phyloP scores from a whole-genome alignment of 2,888 invertebrate species.

The Oxycera nigricornis region DNA sequence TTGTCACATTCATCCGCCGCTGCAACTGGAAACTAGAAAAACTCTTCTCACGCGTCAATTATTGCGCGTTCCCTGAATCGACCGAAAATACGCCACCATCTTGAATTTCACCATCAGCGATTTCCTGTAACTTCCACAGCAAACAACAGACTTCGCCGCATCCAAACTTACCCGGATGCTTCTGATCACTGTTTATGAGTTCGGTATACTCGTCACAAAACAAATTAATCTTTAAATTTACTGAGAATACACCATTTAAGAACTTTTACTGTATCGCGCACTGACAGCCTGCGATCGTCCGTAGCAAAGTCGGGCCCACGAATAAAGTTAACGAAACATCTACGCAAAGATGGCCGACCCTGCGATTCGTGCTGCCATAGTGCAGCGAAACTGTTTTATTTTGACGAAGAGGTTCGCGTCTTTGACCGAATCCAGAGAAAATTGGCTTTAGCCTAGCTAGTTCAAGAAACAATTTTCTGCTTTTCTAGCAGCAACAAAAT shows the following conservation, averaged over 20 bases:
- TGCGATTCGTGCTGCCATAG: background rate
- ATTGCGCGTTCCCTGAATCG: no score
- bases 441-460: no score
- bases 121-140: background rate
- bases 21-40: no score
- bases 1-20: background rate
- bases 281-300: conserved; percentile 27
- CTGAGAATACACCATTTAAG: conserved; percentile 38
- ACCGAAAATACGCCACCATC: conserved; percentile 17
- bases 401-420: background rate
- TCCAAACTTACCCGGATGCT: conserved; percentile 48
- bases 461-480: no score
- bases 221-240: conserved; percentile 40
- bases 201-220: conserved; percentile 38
- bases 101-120: conserved; percentile 16
- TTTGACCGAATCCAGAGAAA: no score
- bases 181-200: conserved; percentile 38
- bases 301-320: background rate
- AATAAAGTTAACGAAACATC: conserved; percentile 15
- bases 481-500: no score
- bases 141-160: background rate
- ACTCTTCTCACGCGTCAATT: no score
- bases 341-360: background rate
- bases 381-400: background rate
- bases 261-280: conserved; percentile 35